phyloP scores from a whole-genome alignment of 2,888 invertebrate species.

The Ferrisia virgata region DNA sequence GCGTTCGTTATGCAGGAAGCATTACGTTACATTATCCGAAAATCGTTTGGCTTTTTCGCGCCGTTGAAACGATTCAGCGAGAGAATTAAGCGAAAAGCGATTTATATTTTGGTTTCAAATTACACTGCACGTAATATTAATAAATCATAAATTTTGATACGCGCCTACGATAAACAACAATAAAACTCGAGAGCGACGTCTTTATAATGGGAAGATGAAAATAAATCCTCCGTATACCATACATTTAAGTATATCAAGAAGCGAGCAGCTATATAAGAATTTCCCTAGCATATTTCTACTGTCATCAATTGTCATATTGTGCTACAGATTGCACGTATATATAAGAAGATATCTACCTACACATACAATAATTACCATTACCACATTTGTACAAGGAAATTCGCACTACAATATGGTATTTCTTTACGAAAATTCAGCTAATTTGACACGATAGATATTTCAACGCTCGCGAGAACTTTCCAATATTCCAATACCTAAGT shows the following conservation, averaged over 20 bases:
- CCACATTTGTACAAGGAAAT: too few relatives aligned
- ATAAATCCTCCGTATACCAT: background rate
- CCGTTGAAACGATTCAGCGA: slow-evolving; percentile 6
- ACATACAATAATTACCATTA: too few relatives aligned
- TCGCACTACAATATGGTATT: too few relatives aligned
- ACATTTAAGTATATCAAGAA: too few relatives aligned
- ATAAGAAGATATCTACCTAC: too few relatives aligned
- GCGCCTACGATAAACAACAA: slow-evolving; percentile 3
- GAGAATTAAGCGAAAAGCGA: slow-evolving; percentile 41
- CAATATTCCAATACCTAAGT: background rate
- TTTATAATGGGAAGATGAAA: background rate
- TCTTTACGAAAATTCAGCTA: background rate
- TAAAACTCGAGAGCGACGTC: background rate
- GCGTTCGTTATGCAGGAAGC: slow-evolving; percentile 35
- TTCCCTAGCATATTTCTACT: too few relatives aligned
- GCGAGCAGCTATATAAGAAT: too few relatives aligned
- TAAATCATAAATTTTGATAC: slow-evolving; percentile 39
- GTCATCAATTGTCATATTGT: too few relatives aligned
- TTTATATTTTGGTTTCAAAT: slow-evolving; percentile 44
- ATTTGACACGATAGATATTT: background rate
- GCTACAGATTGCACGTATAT: too few relatives aligned
- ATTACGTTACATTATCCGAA: slow-evolving; percentile 44
- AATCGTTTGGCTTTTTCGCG: slow-evolving; percentile 37
- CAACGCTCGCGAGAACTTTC: background rate
- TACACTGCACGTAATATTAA: slow-evolving; percentile 19